Evolutionary conservation across 2,797 vertebrate genomes (phyloP).

Genomic region (Myiotriccus ornatus): DNA sequence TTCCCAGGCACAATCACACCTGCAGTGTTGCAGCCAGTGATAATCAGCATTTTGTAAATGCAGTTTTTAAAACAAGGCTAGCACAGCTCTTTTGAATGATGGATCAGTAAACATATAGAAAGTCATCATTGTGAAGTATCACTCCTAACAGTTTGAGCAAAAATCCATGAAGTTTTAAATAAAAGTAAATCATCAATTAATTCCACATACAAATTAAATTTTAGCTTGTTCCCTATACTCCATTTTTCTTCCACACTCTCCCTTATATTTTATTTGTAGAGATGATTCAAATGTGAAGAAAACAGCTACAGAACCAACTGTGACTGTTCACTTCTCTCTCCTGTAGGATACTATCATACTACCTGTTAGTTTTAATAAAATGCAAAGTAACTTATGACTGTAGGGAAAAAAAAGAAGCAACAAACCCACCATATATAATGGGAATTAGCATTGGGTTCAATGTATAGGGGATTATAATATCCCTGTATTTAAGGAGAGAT

Average conservation of each 20-base stretch:
- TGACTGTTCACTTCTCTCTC: neutral
- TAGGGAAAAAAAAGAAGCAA: neutral
- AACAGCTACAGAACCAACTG: neutral
- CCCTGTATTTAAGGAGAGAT: neutral
- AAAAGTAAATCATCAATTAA: neutral
- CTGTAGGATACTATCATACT: neutral
- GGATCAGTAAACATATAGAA: neutral
- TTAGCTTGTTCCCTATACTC: neutral
- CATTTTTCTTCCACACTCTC: neutral
- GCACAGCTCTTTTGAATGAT: neutral
- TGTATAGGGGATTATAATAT: neutral
- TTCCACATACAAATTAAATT: neutral
- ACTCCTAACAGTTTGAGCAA: neutral
- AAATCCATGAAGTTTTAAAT: neutral
- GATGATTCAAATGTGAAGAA: neutral
- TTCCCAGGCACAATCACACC: neutral
- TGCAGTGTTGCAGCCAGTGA: neutral
- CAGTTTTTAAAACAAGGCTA: neutral
- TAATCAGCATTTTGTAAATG: neutral
- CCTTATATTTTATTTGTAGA: neutral
- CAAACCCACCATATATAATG: neutral
- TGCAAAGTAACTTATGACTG: neutral
- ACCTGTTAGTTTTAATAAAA: neutral
- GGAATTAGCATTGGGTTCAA: neutral
- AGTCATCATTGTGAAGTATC: neutral